phyloP scores from a whole-genome alignment of 2,113 vertebrate genomes.

The Oryzias javanicus region DNA sequence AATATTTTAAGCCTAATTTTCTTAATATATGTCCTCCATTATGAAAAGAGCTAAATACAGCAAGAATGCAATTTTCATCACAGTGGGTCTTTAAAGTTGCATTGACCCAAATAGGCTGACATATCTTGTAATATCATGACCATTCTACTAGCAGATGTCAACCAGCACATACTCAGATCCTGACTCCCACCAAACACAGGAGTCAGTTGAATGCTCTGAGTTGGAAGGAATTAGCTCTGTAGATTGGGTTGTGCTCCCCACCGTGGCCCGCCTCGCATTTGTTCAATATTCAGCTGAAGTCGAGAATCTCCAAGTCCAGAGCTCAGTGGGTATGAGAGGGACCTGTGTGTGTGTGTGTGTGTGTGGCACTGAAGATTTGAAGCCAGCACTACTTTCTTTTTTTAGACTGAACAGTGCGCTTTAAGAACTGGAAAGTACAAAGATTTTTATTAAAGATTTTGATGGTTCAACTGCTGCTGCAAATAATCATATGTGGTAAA shows the following conservation, averaged over 20 bases:
- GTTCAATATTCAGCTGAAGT: conserved; percentile 68
- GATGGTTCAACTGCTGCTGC: background rate
- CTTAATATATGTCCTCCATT: no score
- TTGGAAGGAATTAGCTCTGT: conserved; percentile 70
- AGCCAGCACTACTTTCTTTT: no score
- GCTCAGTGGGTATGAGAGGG: conserved; percentile 55
- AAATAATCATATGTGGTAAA: conserved; percentile 6
- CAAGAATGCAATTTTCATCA: no score
- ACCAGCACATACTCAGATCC: conserved; percentile 61
- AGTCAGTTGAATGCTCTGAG: conserved; percentile 67
- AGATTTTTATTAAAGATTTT: no score
- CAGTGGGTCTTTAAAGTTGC: conserved; percentile 10
- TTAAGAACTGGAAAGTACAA: no score
- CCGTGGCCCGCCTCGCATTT: conserved; percentile 53
- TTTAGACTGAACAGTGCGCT: no score
- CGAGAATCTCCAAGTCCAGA: conserved; percentile 54
- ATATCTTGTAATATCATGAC: conserved; percentile 63
- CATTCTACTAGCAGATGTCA: conserved; percentile 65
- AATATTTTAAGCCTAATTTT: no score
- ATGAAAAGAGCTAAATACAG: no score
- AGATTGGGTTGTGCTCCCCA: conserved; percentile 65
- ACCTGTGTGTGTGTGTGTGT: conserved; percentile 37
- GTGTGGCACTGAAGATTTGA: background rate
- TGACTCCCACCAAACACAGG: conserved; percentile 55
- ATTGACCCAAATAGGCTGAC: conserved; percentile 57